A percentile compares a stretch with the other conserved stretches of the same genome.
These are phyloP conservation scores for Scaptomyza cyrtandrae DNA, from an alignment of 2,888 invertebrate species.

Conservation along the genomic window DNA sequence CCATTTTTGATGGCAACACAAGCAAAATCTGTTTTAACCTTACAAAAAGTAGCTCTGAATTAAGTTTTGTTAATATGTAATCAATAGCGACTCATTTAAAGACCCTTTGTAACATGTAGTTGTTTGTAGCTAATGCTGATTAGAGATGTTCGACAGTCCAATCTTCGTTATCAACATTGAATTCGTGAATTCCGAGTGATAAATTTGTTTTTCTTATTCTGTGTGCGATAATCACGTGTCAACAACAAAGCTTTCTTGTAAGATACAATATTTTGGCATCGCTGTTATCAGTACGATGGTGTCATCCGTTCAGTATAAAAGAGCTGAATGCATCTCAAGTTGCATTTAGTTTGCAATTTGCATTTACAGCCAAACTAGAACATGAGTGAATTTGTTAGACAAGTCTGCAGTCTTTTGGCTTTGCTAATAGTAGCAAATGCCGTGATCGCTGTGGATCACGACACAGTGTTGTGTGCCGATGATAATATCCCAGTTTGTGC, in stretches of 20 bases:
- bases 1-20: no score
- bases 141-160: no score
- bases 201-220: background rate
- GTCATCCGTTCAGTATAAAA: slow-evolving; percentile 54
- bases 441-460: slow-evolving; percentile 17
- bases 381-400: slow-evolving; percentile 23
- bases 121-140: no score
- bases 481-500: slow-evolving; percentile 72
- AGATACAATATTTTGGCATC: slow-evolving; percentile 18
- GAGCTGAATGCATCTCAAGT: slow-evolving; percentile 35
- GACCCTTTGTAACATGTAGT: no score
- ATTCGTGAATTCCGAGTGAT: background rate
- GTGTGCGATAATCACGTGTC: slow-evolving; percentile 46
- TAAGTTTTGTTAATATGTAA: no score
- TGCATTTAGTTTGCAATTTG: slow-evolving; percentile 56
- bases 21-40: no score
- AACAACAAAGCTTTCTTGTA: background rate
- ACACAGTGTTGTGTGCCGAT: slow-evolving; percentile 52
- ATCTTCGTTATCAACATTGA: background rate
- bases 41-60: no score
- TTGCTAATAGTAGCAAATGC: slow-evolving; percentile 3
- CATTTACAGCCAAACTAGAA: slow-evolving; percentile 20
- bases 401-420: slow-evolving; percentile 18
- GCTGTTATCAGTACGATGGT: slow-evolving; percentile 11
- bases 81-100: no score